These are phyloP conservation scores for Epinotia ramella DNA, from an alignment of 2,888 invertebrate species.

Conservation along the genomic window DNA sequence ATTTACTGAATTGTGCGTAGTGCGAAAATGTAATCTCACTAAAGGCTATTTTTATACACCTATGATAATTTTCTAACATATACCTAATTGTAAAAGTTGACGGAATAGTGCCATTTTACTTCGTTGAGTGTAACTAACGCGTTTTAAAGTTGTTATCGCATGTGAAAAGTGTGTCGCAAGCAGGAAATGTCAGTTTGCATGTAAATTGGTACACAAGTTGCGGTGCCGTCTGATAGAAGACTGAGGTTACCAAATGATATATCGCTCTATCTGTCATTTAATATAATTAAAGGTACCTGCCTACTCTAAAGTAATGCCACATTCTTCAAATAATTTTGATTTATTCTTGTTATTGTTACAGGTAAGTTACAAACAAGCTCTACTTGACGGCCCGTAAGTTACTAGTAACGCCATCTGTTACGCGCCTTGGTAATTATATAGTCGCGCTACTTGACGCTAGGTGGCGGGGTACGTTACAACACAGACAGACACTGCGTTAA, in stretches of 20 bases:
- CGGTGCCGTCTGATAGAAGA: conserved; percentile 30
- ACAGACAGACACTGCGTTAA: not conserved
- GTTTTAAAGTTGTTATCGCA: conserved; percentile 56
- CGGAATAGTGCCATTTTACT: conserved; percentile 9
- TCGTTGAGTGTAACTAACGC: conserved; percentile 9
- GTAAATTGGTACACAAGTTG: conserved; percentile 57
- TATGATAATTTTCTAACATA: not conserved
- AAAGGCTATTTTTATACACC: not conserved
- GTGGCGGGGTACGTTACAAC: conserved; percentile 53
- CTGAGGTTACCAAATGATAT: not conserved
- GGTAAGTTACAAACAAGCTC: conserved; percentile 79
- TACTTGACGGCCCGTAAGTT: not conserved
- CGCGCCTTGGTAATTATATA: conserved; percentile 46
- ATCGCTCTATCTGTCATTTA: not conserved
- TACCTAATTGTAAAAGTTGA: not conserved
- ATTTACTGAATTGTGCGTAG: not conserved
- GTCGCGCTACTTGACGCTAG: conserved; percentile 66
- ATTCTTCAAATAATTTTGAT: not conserved
- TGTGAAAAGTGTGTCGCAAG: conserved; percentile 70
- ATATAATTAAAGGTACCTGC: too few species aligned
- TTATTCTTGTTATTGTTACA: conserved; percentile 69
- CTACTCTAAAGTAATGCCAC: too few species aligned
- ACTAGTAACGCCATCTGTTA: conserved; percentile 59
- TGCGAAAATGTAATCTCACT: not conserved
- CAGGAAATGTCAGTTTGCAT: conserved; percentile 76